Percentiles rank a stretch among this genome's conserved stretches.
These are phyloP conservation scores for Ivindomyrus marchei DNA, from an alignment of 2,113 vertebrate species.

Conservation along the genomic window DNA sequence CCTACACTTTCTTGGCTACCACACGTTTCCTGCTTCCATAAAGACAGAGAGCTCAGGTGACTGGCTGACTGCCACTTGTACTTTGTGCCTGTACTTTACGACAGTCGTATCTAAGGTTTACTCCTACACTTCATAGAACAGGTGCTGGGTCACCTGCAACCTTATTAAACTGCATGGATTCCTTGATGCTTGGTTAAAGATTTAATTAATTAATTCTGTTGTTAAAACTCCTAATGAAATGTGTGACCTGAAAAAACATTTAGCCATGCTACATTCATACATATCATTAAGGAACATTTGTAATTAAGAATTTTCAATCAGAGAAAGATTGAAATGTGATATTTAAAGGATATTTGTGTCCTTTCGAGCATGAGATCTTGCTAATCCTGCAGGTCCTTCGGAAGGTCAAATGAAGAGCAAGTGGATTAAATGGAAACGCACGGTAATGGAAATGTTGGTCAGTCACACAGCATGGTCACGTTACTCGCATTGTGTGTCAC, in stretches of 20 bases:
- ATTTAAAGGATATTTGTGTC: not conserved
- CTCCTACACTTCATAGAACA: not conserved
- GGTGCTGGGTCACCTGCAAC: not conserved
- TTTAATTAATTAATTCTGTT: not conserved
- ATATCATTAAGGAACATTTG: not conserved
- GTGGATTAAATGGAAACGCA: constrained; percentile 9
- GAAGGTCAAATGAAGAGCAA: not conserved
- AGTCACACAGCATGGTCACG: not conserved
- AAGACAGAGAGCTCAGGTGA: not conserved
- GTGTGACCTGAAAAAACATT: not conserved
- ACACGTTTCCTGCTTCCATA: not conserved
- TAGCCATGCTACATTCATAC: not conserved
- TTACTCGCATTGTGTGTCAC: not conserved
- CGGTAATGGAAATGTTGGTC: not conserved
- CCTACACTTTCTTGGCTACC: not conserved
- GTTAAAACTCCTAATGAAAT: not conserved
- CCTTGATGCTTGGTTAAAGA: not conserved
- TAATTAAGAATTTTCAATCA: not conserved
- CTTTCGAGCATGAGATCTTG: not conserved
- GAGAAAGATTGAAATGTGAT: not conserved
- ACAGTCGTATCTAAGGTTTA: not conserved
- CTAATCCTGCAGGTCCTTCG: not conserved
- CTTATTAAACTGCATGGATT: not conserved
- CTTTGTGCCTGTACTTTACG: not conserved
- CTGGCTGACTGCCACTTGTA: not conserved